Evolutionary conservation across 35 echinoderm and acorn worm genomes (phyloP), one percentile per base, ranked within the genome.

Genomic region (Anneissia japonica): DNA sequence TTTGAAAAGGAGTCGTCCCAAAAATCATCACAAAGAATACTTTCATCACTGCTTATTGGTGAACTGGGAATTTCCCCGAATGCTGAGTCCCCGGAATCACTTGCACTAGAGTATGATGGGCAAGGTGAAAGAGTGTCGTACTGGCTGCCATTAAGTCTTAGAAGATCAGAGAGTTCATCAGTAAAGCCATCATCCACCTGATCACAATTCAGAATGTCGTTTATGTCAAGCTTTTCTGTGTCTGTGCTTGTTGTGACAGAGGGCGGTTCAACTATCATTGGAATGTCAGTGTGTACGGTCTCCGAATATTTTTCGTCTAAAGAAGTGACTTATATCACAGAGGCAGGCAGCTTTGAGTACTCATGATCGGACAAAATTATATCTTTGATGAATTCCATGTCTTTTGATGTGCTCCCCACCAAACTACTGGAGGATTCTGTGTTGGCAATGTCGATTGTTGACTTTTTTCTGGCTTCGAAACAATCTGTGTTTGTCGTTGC

Each of bases 301-400:
- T 26, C 5, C 40, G 34, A 2, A 6, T 79, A 10, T 38, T 30
- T 40, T 13, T 30, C 9, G 12, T 81, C 37, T 10, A 26, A 23
- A 30, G 9, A 35, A 81, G 79, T 39, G 30, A 39, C 23, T 19
- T 30, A 39, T 26, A 37, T 40, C 0, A 12, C 21, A 38, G n/a
- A 36, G 35, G 35, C 90, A n/a, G 90, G 91, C 72, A 77, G 76
- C 46, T 99, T 94, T 45, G 84, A 93, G 41, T 99, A 99, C 79
- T 91, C 96, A 43, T 43, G 14, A 43, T 43, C 4, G 14, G 40
- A 6, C 40, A 43, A 14, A 14, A 43, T 43, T 14, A 43, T 43
- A 6, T 43, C 40, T 43, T 43, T 43, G 40, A 43, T 43, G 40
- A 14, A 43, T 43, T 43, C 40, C 40, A 43, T 43, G 40, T 43